phyloP scores from a whole-genome alignment of 2,888 invertebrate genomes.

The Bimastos eiseni region DNA sequence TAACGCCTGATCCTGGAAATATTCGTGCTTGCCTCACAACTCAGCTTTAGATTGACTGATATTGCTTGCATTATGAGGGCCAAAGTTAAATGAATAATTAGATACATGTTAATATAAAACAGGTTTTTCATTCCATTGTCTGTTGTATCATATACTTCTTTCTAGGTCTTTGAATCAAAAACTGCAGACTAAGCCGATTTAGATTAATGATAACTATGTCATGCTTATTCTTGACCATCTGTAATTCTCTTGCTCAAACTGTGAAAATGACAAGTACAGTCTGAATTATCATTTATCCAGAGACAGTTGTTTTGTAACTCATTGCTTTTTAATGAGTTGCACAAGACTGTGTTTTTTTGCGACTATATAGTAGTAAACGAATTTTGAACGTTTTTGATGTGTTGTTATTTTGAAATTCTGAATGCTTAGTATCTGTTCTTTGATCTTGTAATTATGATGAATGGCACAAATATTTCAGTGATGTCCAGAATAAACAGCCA shows the following conservation, averaged over 20 bases:
- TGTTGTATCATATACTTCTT: not conserved
- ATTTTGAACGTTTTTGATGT: too few relatives aligned
- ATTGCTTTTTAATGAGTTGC: not conserved
- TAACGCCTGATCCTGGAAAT: not conserved
- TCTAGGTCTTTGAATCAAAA: not conserved
- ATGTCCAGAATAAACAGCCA: too few relatives aligned
- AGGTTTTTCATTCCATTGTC: not conserved
- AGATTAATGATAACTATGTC: too few relatives aligned
- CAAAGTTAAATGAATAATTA: not conserved
- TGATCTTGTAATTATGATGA: too few relatives aligned
- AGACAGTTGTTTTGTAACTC: not conserved
- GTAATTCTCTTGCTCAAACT: constrained; percentile 9
- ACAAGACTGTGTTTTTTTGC: not conserved
- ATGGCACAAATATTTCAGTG: too few relatives aligned
- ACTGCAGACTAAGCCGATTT: not conserved
- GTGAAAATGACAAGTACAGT: not conserved
- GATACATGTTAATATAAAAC: not conserved
- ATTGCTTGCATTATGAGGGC: not conserved
- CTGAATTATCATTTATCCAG: not conserved
- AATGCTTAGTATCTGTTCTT: too few relatives aligned
- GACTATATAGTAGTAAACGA: too few relatives aligned
- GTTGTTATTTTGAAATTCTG: too few relatives aligned
- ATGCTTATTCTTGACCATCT: not conserved
- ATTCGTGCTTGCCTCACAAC: not conserved
- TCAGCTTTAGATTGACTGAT: not conserved